A percentile compares a stretch with the other conserved stretches of the same genome.
These are phyloP conservation scores for Melanocharis versteri DNA, from an alignment of 2,113 vertebrate species.

Conservation along the genomic window DNA sequence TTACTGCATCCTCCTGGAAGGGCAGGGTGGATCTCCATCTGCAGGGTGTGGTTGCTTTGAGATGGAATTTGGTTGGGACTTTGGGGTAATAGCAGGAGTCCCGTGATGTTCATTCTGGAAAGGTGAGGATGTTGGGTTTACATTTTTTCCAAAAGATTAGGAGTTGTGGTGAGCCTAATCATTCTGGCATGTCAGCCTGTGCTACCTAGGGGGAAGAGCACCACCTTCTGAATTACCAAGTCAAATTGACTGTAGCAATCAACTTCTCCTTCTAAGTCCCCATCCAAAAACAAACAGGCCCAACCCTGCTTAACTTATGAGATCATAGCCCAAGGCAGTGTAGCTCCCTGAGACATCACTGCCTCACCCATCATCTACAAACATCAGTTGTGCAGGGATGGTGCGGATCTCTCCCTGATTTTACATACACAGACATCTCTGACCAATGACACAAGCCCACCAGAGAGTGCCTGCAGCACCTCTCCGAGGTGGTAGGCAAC, in stretches of 20 bases:
- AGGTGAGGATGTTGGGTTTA: slow-evolving; percentile 27
- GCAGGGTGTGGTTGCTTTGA: slow-evolving; percentile 1
- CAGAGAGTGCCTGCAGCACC: slow-evolving; percentile 28
- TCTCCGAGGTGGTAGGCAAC: neutral
- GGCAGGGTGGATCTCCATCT: slow-evolving; percentile 26
- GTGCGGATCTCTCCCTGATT: slow-evolving; percentile 10
- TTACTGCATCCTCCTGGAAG: slow-evolving; percentile 2
- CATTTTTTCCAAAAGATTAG: slow-evolving; percentile 4
- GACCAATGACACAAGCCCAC: slow-evolving; percentile 47
- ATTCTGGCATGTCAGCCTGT: neutral
- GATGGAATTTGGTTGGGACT: slow-evolving; percentile 26
- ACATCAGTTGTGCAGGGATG: slow-evolving; percentile 30
- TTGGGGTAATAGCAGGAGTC: neutral
- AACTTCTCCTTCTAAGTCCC: slow-evolving; percentile 23
- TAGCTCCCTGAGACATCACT: neutral
- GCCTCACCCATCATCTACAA: slow-evolving; percentile 40
- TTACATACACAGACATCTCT: slow-evolving; percentile 42
- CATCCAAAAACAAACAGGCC: slow-evolving; percentile 12
- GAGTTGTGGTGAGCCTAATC: neutral
- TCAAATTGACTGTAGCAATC: slow-evolving; percentile 36
- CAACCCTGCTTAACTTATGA: slow-evolving; percentile 32
- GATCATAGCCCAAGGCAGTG: slow-evolving; percentile 14
- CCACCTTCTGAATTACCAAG: slow-evolving; percentile 58
- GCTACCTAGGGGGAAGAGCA: slow-evolving; percentile 43
- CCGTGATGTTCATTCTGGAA: neutral